phyloP scores from a whole-genome alignment of 1,140 invertebrate genomes.

The Eurytemora carolleeae region DNA sequence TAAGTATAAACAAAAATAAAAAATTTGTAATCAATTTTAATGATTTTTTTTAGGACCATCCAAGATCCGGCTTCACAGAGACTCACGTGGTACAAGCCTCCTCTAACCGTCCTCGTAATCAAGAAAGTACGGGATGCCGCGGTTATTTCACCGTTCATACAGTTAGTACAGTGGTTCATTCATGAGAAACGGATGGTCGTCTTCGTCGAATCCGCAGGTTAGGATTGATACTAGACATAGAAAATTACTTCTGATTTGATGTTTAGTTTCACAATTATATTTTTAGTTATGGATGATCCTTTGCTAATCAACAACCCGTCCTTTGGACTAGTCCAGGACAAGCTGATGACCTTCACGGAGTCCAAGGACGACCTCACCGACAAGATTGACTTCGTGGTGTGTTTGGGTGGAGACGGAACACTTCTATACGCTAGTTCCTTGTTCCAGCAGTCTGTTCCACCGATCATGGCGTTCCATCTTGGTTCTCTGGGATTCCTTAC shows the following conservation, averaged over 20 bases:
- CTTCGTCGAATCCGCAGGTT: slow-evolving; percentile 9
- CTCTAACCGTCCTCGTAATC: slow-evolving; percentile 77
- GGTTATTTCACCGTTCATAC: slow-evolving; percentile 69
- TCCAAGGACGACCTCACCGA: slow-evolving; percentile 52
- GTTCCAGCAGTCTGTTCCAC: slow-evolving; percentile 82
- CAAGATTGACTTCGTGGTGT: slow-evolving; percentile 90
- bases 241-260: slow-evolving; percentile 2
- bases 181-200: slow-evolving; percentile 37
- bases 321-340: slow-evolving; percentile 41
- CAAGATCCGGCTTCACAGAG: slow-evolving; percentile 89
- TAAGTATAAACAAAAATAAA: slow-evolving; percentile 38
- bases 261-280: slow-evolving; percentile 4
- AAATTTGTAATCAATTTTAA: not conserved
- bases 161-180: slow-evolving; percentile 81
- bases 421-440: slow-evolving; percentile 78
- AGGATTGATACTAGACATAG: not conserved
- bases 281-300: slow-evolving; percentile 7
- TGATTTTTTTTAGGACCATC: slow-evolving; percentile 53
- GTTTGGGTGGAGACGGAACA: slow-evolving; percentile 88
- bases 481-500: slow-evolving; percentile 91
- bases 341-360: slow-evolving; percentile 72
- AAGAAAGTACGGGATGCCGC: slow-evolving; percentile 81
- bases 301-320: not conserved
- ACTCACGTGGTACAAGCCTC: slow-evolving; percentile 87
- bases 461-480: slow-evolving; percentile 92